phyloP scores from a whole-genome alignment of 2,113 vertebrate species.

The Crotophaga sulcirostris region DNA sequence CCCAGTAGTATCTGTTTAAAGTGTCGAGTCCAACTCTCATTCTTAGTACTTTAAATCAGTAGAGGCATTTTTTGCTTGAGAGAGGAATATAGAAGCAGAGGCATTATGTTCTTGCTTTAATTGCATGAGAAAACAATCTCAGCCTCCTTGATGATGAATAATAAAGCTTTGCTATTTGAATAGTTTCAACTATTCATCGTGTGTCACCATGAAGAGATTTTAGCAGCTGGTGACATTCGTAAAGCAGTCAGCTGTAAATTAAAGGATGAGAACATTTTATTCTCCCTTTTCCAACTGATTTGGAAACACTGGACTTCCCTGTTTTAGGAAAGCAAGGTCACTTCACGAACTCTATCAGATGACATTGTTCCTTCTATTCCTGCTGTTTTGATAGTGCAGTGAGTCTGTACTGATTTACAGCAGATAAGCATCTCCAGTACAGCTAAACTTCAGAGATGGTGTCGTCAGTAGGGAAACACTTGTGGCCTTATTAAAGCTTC shows the following conservation, averaged over 20 bases:
- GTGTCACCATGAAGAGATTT: constrained; percentile 3
- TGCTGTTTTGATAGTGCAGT: not conserved
- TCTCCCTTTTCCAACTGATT: not conserved
- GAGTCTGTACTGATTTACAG: not conserved
- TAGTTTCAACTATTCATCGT: not conserved
- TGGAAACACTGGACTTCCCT: not conserved
- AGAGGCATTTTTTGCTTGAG: not conserved
- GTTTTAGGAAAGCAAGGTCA: not conserved
- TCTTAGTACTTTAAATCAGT: not conserved
- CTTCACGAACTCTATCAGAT: not conserved
- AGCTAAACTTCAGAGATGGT: not conserved
- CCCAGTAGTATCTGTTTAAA: not conserved
- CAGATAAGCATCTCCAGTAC: not conserved
- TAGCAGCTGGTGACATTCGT: not conserved
- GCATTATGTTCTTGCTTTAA: not conserved
- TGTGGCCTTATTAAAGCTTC: not conserved
- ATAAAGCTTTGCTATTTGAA: not conserved
- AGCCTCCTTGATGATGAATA: not conserved
- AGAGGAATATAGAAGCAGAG: not conserved
- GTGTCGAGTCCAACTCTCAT: not conserved
- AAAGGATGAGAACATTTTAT: not conserved
- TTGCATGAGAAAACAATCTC: not conserved
- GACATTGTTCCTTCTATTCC: not conserved
- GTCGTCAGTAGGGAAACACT: not conserved
- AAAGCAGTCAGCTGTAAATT: not conserved